Percentiles rank a stretch among this genome's conserved stretches.
Conservation (phyloP, 2,888 invertebrate species). For the Sthenelais limicola region DNA sequence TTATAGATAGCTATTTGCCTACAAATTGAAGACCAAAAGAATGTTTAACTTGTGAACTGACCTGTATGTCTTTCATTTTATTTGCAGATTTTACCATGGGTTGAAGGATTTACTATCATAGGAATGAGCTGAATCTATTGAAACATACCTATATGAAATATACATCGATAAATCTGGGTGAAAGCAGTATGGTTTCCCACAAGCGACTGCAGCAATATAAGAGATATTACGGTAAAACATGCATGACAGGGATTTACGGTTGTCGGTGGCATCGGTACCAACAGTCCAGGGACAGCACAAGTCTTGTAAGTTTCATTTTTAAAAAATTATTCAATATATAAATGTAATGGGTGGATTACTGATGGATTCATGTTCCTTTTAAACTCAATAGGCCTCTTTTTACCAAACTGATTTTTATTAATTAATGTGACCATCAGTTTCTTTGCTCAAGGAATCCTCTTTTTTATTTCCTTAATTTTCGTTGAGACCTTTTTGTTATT, state of each 20-base stretch:
- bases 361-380: background rate
- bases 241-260: slow-evolving; percentile 66
- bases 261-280: slow-evolving; percentile 69
- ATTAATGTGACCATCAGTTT: no score
- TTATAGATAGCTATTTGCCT: no score
- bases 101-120: slow-evolving; percentile 6
- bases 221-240: slow-evolving; percentile 63
- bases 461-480: background rate
- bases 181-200: slow-evolving; percentile 35
- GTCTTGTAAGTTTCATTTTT: slow-evolving; percentile 14
- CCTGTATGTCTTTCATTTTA: no score
- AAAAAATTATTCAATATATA: background rate
- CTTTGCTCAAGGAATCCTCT: no score
- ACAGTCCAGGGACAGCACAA: slow-evolving; percentile 63
- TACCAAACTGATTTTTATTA: no score
- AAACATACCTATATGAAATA: slow-evolving; percentile 30
- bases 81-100: slow-evolving; percentile 24
- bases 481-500: background rate
- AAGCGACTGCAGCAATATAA: slow-evolving; percentile 62
- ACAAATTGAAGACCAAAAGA: no score
- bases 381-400: background rate
- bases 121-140: no score
- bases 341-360: background rate
- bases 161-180: background rate
- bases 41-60: no score